Base-by-base conservation (phyloP, 2,113 vertebrate species). In the Thalassarche chlororhynchos region DNA sequence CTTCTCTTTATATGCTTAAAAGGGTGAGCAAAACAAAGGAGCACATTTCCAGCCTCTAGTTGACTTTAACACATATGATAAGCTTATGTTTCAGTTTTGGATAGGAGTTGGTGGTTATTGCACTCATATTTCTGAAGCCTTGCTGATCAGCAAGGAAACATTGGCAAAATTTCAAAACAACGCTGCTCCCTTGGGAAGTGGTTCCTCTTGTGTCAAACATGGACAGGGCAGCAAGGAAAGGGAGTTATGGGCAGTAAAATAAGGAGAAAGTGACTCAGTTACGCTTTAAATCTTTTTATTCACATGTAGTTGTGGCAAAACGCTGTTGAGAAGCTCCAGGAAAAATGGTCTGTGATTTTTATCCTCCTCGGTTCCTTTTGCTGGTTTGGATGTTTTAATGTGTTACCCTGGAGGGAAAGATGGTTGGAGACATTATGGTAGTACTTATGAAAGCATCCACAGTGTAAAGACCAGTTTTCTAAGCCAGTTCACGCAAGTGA, bases 11-110 rank as follows among this genome's bases (percentile, higher is more conserved):
- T 87, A 28, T 66, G 64, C 52, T 97, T 97, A 93, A 65, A 84
- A 91, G 94, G 47, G 25, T 87, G 19, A 90, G 89, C 55, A 89
- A 90, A 96, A 76, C 57, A 96, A 96, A 86, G 65, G 44, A 90
- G 54, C 58, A 70, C n/a, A 74, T 90, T 96, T 97, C 51, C 57
- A 97, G 61, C 52, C 94, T 95, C 44, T 85, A 80, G 61, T 25
- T 85, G 95, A 88, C 70, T 91, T 83, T 74, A 83, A 40, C 52
- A 16, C 32, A 52, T 19, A 66, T 47, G 78, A 69, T 44, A 94
- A 96, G 49, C 32, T 80, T 90, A 44, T 44, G 47, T 78, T 91
- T 89, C 57, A 14, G 24, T 79, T 93, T 82, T 91, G 70, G 47
- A 34, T 68, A 58, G n/a, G 14, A 51, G 10, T 52, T 89, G 44